Evolutionary conservation across 2,113 vertebrate species (phyloP).

Genomic region (Hiodon alosoides): DNA sequence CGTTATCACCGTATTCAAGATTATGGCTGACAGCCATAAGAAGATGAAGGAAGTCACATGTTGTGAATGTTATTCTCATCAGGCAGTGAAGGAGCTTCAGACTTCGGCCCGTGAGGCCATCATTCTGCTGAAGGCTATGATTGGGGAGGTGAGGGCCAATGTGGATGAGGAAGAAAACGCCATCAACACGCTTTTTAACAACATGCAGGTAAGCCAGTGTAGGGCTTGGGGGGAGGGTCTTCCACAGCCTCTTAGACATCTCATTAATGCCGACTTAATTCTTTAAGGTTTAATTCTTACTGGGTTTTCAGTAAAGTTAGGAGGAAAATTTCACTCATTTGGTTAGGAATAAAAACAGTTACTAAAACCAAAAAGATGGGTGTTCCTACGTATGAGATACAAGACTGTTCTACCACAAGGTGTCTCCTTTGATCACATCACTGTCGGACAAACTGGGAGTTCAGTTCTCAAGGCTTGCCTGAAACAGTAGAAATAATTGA

Average conservation of each 20-base stretch:
- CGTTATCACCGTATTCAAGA: no score
- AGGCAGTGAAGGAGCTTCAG: constrained; percentile 92
- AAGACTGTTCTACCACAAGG: neutral
- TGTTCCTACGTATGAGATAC: neutral
- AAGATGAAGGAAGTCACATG: neutral
- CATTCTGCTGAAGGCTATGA: constrained; percentile 80
- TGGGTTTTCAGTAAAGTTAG: no score
- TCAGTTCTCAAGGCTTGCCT: no score
- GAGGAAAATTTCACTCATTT: neutral
- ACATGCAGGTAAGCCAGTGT: constrained; percentile 71
- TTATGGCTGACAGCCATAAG: no score
- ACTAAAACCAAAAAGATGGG: no score
- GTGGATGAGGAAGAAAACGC: constrained; percentile 79
- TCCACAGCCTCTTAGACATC: no score
- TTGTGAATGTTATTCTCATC: constrained; percentile 9
- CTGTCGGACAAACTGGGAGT: no score
- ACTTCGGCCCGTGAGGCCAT: constrained; percentile 79
- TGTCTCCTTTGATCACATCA: constrained; percentile 9
- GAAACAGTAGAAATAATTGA: no score
- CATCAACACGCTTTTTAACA: constrained; percentile 80
- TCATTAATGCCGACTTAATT: neutral
- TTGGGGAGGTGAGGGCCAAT: constrained; percentile 81
- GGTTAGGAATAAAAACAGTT: no score
- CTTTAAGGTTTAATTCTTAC: no score
- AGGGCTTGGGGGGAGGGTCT: no score